Base-by-base conservation (phyloP, 2,888 invertebrate genomes). In the Rotaria sp. region DNA sequence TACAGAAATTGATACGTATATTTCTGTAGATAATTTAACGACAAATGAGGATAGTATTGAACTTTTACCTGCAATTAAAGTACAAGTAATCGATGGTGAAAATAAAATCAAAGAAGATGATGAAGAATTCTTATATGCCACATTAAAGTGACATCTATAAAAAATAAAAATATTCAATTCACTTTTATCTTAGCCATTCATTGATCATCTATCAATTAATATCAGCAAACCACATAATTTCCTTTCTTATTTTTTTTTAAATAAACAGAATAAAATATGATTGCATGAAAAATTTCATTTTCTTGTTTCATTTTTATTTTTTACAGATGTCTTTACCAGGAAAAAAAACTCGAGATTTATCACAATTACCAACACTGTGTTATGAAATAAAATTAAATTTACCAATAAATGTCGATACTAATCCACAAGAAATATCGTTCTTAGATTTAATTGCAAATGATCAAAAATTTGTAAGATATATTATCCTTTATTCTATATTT, bases 391-490 rank as follows among this genome's bases (percentile, higher is more conserved):
- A 67, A 67, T 67, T 67, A 67, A 67, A 67, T 67, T 35, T 67
- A 21, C 67, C 67, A 21, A 21, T 1, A 30, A 67, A 35, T 35
- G 35, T 67, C 38, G 67, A 67, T 67, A 67, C 35, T 67, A 35
- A 67, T 35, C 67, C 67, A 35, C 67, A 67, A 67, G 67, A 67
- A 67, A 67, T 67, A 35, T 67, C 67, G 35, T 67, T 67, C 67
- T 67, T 67, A 21, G 67, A 67, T 67, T 67, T 67, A 35, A 67
- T 67, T 35, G 35, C 67, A 7, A 67, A 67, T 67, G 67, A 67
- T 67, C 3, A 21, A 21, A 67, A 35, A 67, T 67, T 67, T 35
- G 67, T 67, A 67, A 35, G 67, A 30, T 35, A 67, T 21, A 18
- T 67, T 67, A 3, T 35, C 8, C 2, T 67, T 35, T 67, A 13